Evolutionary conservation across 92 coral and sea anemone species (phyloP).

Genomic region (Paragorgia papillata): DNA sequence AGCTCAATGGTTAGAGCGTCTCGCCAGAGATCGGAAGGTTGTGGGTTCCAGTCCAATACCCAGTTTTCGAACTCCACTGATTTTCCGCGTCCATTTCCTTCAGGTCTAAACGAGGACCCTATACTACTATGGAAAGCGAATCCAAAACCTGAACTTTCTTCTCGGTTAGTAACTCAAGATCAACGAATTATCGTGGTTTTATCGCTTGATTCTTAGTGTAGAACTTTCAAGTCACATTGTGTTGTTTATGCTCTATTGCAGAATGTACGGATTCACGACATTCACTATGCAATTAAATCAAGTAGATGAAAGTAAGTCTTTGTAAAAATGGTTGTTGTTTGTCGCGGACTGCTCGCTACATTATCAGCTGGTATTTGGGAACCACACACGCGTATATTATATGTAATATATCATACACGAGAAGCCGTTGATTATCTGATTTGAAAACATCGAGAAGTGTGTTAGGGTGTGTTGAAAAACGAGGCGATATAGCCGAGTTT

Average conservation of each 20-base stretch:
- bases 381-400: too few relatives aligned
- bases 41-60: too few relatives aligned
- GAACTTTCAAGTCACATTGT: neutral
- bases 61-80: too few relatives aligned
- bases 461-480: too few relatives aligned
- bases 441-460: too few relatives aligned
- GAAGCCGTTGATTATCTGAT: too few relatives aligned
- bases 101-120: conserved; percentile 73
- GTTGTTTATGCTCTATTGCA: conserved; percentile 30
- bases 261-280: conserved; percentile 86
- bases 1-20: too few relatives aligned
- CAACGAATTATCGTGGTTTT: neutral
- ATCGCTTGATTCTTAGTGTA: neutral
- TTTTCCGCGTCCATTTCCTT: neutral
- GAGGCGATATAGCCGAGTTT: too few relatives aligned
- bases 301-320: conserved; percentile 79
- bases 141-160: conserved; percentile 83
- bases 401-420: too few relatives aligned
- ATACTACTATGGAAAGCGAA: conserved; percentile 77
- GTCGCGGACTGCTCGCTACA: too few relatives aligned
- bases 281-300: conserved; percentile 88
- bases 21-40: too few relatives aligned
- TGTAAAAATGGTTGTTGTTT: neutral
- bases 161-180: conserved; percentile 60
- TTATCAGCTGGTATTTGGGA: too few relatives aligned